These are phyloP conservation scores for Pollachius pollachius DNA, from an alignment of 2,113 vertebrate genomes.

Conservation along the genomic window DNA sequence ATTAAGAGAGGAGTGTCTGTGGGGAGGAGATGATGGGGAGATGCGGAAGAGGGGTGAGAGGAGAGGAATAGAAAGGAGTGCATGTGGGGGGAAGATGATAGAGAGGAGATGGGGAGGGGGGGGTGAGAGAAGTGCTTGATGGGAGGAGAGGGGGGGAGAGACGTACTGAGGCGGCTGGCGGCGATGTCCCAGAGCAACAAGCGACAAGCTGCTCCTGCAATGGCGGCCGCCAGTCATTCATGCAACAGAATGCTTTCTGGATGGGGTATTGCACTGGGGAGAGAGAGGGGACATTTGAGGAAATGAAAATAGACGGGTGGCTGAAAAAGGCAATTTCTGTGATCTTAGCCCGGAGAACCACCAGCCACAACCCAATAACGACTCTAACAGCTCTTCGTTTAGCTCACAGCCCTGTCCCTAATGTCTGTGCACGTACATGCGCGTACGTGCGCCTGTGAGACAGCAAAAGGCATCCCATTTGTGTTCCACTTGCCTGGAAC, in stretches of 20 bases:
- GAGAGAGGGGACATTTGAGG: too few species aligned
- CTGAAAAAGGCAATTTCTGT: too few species aligned
- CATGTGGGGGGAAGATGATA: too few species aligned
- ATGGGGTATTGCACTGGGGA: too few species aligned
- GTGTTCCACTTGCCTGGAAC: neutral
- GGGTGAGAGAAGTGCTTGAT: constrained; percentile 1
- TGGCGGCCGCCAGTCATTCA: too few species aligned
- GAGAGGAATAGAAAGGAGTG: too few species aligned
- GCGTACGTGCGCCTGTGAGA: neutral
- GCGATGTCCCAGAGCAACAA: neutral
- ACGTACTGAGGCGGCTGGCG: constrained; percentile 21
- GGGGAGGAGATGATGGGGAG: constrained; percentile 21
- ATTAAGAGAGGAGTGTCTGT: constrained; percentile 12
- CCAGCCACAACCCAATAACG: too few species aligned
- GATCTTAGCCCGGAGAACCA: too few species aligned
- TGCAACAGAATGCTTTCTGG: too few species aligned
- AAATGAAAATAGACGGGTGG: too few species aligned
- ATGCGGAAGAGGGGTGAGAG: neutral
- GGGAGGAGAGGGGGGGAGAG: constrained; percentile 23
- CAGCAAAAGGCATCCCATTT: neutral
- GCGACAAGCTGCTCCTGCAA: neutral
- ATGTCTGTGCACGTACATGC: neutral
- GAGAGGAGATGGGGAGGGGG: constrained; percentile 5
- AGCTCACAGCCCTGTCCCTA: neutral
- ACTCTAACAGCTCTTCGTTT: neutral